A percentile compares a stretch with the other conserved stretches of the same genome.
Conservation (phyloP, 2,888 invertebrate genomes). For the Cephus pygmeus region DNA sequence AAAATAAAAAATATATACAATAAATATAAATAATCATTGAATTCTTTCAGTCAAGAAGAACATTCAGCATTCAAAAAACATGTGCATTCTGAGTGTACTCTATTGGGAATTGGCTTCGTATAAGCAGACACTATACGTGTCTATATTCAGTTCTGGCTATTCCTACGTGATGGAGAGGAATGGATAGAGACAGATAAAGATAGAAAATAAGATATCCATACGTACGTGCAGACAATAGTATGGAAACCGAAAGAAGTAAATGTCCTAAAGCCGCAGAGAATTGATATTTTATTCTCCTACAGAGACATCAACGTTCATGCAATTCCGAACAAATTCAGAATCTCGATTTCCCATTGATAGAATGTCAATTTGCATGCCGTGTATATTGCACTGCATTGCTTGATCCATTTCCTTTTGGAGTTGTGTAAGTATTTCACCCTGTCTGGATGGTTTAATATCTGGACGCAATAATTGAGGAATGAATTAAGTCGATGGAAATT, state of each 20-base stretch:
- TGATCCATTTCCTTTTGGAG: neutral
- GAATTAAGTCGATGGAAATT: slow-evolving; percentile 52
- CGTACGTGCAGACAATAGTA: too few relatives aligned
- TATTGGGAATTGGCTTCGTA: neutral
- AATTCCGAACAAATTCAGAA: neutral
- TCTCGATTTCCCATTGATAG: slow-evolving; percentile 33
- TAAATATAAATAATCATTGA: neutral
- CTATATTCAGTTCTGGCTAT: neutral
- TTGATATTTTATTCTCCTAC: neutral
- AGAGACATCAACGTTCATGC: neutral
- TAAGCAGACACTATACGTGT: neutral
- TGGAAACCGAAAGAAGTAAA: neutral
- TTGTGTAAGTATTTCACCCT: slow-evolving; percentile 12
- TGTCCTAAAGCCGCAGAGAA: neutral
- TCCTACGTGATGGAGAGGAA: neutral
- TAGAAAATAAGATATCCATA: too few relatives aligned
- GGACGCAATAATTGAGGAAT: slow-evolving; percentile 47
- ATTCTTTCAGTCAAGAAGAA: neutral
- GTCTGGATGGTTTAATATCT: slow-evolving; percentile 41
- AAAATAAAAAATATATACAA: neutral
- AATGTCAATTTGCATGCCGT: slow-evolving; percentile 37
- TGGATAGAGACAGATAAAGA: too few relatives aligned
- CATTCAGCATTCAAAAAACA: neutral
- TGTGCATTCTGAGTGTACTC: neutral
- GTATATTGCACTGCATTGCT: slow-evolving; percentile 26